phyloP scores from a whole-genome alignment of 2,113 vertebrate genomes.

The Tragelaphus imberbis region DNA sequence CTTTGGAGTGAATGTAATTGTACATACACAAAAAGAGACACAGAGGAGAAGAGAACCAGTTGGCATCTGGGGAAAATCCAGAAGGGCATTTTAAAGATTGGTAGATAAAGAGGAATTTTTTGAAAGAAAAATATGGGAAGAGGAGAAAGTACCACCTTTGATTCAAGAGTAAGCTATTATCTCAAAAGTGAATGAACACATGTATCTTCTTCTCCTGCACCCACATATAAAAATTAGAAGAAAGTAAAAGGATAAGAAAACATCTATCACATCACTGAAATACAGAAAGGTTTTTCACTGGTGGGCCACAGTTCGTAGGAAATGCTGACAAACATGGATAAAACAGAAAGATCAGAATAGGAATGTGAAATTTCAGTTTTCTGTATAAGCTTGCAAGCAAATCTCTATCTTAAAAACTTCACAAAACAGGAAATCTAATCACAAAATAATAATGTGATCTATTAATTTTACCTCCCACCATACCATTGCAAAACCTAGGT shows the following conservation, averaged over 20 bases:
- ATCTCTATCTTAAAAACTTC: neutral
- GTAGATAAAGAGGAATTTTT: conserved; percentile 14
- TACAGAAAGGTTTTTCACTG: neutral
- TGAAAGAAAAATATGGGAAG: conserved; percentile 14
- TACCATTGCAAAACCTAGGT: neutral
- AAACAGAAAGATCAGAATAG: neutral
- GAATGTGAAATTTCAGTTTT: neutral
- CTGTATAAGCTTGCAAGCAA: neutral
- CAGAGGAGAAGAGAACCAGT: neutral
- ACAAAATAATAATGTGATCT: neutral
- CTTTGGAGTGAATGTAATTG: neutral
- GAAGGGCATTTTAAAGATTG: neutral
- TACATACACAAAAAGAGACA: neutral
- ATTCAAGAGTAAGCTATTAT: neutral
- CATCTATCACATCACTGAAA: neutral
- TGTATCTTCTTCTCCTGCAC: neutral
- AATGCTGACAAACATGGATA: neutral
- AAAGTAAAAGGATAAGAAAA: neutral
- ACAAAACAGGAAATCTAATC: neutral
- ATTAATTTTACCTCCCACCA: neutral
- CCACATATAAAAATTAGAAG: neutral
- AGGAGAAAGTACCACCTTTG: neutral
- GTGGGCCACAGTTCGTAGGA: neutral
- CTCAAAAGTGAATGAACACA: neutral
- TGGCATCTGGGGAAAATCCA: neutral